Evolutionary conservation across 2,797 vertebrate genomes (phyloP), one percentile per base, ranked within the genome.

Genomic region (Poecilia picta): DNA sequence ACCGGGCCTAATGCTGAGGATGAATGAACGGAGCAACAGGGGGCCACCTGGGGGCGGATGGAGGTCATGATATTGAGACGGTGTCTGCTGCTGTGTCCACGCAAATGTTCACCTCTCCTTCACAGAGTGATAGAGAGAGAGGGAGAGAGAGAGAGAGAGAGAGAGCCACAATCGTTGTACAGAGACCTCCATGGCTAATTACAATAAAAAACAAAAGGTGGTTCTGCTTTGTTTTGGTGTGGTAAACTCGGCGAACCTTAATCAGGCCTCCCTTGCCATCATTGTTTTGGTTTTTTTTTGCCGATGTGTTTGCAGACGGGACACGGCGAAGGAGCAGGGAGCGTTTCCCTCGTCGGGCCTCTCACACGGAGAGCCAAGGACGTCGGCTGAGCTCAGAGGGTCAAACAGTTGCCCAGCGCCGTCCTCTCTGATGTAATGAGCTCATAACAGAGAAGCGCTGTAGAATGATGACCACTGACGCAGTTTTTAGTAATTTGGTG

Each of bases 401-500:
- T 93, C 90, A 92, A 87, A 87, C 88, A 87, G 91, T 92, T 89
- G 89, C 76, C 85, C 76, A 18, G 73, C 49, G 2, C 84, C 43
- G 83, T 88, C 90, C 85, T 87, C 86, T 86, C 85, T 80, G 77
- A 78, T 74, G 89, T 91, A 91, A 91, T 92, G 88, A 89, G 83
- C 74, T 81, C 81, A 83, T 75, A 78, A 81, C 76, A 74, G 85
- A 88, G 87, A 85, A 45, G 81, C 72, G 43, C 66, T 71, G 77
- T 74, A 79, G 80, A 88, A 71, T 16, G 62, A 82, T 85, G 81
- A 85, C 82, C 87, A 74, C 81, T 86, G 89, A 87, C 85, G 89
- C 81, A 81, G 81, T 91, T 89, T 59, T 90, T 84, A 77, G 75
- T 73, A 11, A 49, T 31, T 72, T 0, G 1, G 16, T 10, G 45